Base-by-base conservation (phyloP, 2,797 vertebrate genomes). In the Poecilia gillii region DNA sequence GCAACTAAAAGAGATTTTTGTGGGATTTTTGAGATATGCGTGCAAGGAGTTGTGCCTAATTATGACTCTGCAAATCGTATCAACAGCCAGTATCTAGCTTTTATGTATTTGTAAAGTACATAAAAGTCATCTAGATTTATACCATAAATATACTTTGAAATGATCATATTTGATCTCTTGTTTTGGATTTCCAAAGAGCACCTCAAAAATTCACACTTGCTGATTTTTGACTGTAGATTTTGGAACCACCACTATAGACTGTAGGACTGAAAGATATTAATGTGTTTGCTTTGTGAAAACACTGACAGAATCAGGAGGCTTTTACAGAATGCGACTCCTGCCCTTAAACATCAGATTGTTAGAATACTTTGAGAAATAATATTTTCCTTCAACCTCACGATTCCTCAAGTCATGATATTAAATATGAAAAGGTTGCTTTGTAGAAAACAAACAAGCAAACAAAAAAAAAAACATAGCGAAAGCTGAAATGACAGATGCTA, bases 401-500 rank as follows among this genome's bases (percentile, higher is more conserved):
- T 75, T 88, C 73, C 81, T 82, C 6, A 36, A 20, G 83, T 81
- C 43, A 53, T 77, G 79, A 77, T 75, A 14, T 12, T 28, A 66
- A 76, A 55, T 81, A 85, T 85, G 81, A 78, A 55, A 75, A 77
- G 81, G 82, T 66, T 82, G 75, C 46, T 36, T 46, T 74, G 45
- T 13, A 75, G 73, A 87, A 85, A 84, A 57, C 88, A 73, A 9
- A 77, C 74, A 87, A 85, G 74, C 55, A 73, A 59, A 89, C 43
- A 33, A 33, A 33, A 0, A 33, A 46, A 47, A 47, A 47, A 4
- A 47, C 16, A 16, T 46, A 71, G 75, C 81, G 77, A 76, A 84
- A 81, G 73, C 71, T 51, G 71, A 79, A 88, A 88, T 88, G 88
- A 91, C 91, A 91, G 90, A 89, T 74, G 82, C 80, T 84, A 70